Evolutionary conservation across 2,113 vertebrate species (phyloP).

Genomic region (Genyomyrus donnyi): DNA sequence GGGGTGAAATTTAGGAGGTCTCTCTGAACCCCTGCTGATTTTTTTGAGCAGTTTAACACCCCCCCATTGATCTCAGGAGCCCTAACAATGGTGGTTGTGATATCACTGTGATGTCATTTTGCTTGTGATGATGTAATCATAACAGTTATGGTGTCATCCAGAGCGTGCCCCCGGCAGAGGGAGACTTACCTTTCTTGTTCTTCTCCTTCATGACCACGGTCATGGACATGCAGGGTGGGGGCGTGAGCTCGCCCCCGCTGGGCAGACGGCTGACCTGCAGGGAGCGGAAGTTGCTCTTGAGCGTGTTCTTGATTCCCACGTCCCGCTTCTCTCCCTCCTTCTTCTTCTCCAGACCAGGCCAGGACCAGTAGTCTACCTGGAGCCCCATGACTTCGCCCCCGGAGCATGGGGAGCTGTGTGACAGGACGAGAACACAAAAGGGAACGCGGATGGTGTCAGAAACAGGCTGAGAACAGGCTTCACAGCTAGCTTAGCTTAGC

Average conservation of each 20-base stretch:
- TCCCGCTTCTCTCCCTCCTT: conserved; percentile 70
- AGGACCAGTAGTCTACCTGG: conserved; percentile 89
- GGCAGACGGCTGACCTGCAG: conserved; percentile 83
- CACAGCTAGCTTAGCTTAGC: background rate
- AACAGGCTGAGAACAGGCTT: background rate
- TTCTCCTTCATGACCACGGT: conserved; percentile 91
- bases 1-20: background rate
- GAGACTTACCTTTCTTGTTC: conserved; percentile 71
- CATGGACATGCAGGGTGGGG: conserved; percentile 85
- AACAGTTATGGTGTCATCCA: background rate
- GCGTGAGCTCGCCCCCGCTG: conserved; percentile 68
- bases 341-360: conserved; percentile 68
- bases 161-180: background rate
- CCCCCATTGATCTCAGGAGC: background rate
- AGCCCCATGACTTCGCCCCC: conserved; percentile 86
- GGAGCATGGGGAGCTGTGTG: conserved; percentile 57
- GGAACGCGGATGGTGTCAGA: background rate
- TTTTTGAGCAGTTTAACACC: background rate
- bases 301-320: conserved; percentile 74
- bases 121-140: background rate
- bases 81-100: background rate
- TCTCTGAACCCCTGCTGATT: background rate
- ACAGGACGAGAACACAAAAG: background rate
- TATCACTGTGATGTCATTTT: background rate
- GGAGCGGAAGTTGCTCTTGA: conserved; percentile 89